Evolutionary conservation across 2,797 vertebrate species (phyloP), one percentile per base, ranked within the genome.

Genomic region (Sitta carolinensis): DNA sequence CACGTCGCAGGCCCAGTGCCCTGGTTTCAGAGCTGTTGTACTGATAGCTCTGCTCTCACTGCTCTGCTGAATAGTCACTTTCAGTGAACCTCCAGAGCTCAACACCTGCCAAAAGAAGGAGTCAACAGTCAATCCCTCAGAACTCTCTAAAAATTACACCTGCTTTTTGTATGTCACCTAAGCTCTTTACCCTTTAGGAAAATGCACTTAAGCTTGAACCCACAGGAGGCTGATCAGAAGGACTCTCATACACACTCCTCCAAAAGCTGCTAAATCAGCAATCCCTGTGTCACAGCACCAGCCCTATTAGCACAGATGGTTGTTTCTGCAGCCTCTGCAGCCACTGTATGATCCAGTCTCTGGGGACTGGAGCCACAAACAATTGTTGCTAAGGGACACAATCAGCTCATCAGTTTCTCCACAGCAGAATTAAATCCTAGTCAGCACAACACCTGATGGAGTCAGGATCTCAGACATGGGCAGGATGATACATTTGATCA

Each of bases 31-130:
- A 22, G 96, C 92, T 10, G 95, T 96, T 5, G 98, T 97, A 88
- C 97, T 96, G 51, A 97, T 98, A 25, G 98, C 98, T 95, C 98
- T 98, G 94, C 97, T 98, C 55, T 98, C 98, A 2, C 98, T 98
- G 94, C 96, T 98, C 90, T 97, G 98, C 84, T 97, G 97, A 79
- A 98, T 98, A 30, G 98, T 97, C 16, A 98, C 98, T 90, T 98
- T 98, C 72, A 98, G 95, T 42, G 98, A 98, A 42, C 98, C 95
- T 43, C 97, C 97, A 8, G 97, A 97, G 25, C 97, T 97, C 84
- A 98, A 96, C 47, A 97, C 93, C 98, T 99, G 96, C 32, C 57
- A 78, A 87, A 58, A 87, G 47, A 23, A 87, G 11, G 30, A 52
- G 12, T 30, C 42, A 50, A 87, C 52, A 63, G 78, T 29, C 16